Percentiles rank a stretch among this genome's conserved stretches.
These are phyloP conservation scores for Smittia sp. DNA, from an alignment of 2,888 invertebrate species.

Conservation along the genomic window DNA sequence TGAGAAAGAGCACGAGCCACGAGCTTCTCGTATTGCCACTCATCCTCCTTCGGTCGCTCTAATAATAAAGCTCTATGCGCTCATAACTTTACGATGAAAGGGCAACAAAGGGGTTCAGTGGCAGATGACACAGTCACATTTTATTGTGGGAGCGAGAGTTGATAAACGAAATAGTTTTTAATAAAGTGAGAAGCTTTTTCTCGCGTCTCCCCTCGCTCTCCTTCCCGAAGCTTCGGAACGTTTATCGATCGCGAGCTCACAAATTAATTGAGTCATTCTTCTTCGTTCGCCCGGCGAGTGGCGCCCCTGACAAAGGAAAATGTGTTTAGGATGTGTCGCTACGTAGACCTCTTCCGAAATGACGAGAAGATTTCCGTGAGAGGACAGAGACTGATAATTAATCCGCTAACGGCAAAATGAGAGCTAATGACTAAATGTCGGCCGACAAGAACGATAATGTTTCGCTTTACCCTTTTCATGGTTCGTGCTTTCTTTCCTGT, in stretches of 20 bases:
- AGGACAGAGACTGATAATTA: background rate
- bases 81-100: background rate
- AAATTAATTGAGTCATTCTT: conserved; percentile 1
- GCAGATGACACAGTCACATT: background rate
- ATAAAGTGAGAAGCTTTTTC: background rate
- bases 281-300: background rate
- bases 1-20: conserved; percentile 16
- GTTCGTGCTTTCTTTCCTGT: background rate
- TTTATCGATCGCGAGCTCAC: background rate
- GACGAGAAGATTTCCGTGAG: too few relatives aligned
- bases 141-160: background rate
- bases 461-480: background rate
- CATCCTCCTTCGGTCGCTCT: background rate
- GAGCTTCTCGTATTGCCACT: conserved; percentile 7
- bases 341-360: too few relatives aligned
- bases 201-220: background rate
- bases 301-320: too few relatives aligned
- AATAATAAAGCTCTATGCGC: background rate
- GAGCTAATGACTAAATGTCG: background rate
- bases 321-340: too few relatives aligned
- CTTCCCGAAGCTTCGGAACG: background rate
- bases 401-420: conserved; percentile 22
- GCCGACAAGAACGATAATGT: background rate
- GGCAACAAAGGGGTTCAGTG: background rate
- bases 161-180: background rate